Base-by-base conservation (phyloP, 2,797 vertebrate genomes). In the Typhlichthys eigenmanni region DNA sequence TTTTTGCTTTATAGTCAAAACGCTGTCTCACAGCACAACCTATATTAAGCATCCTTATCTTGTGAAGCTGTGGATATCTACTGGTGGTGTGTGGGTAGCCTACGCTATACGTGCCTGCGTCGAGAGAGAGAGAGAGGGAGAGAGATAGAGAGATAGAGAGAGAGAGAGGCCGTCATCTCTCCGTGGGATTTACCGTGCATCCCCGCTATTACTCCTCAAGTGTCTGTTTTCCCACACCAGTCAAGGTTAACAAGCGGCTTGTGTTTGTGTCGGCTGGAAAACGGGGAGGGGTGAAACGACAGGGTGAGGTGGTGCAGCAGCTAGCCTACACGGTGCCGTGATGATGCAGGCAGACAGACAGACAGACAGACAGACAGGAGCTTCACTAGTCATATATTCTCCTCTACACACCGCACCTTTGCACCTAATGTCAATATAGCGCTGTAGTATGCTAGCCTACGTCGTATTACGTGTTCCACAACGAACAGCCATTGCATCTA, bases 241-340 rank as follows among this genome's bases (percentile, higher is more conserved):
- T 86, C 90, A 89, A 90, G 90, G 90, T 91, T 91, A 92, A 91
- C 88, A 85, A 89, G 85, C 83, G 78, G 82, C 81, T 79, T 79
- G 79, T 86, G 88, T 90, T 89, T 89, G 84, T 85, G 77, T 80
- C 85, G 80, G 82, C 78, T 80, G 82, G 73, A 79, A 84, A 81
- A 69, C 66, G 66, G 68, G 79, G 65, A 71, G 76, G 69, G 75
- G 69, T 65, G 67, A 72, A 62, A 58, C 74, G 68, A 62, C 71
- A 68, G 64, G 64, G 77, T 66, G 76, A 78, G 67, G 74, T 72
- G 69, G 74, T 73, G 83, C 79, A 75, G 62, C 73, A 75, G 69
- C 81, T 84, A 84, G 82, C 80, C 83, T 82, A 77, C 58, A 78
- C 78, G 68, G 67, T 55, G 78, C 6, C 64, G 69, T 81, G 86